Conservation (phyloP, 2,113 vertebrate species). For the Bagarius yarrelli region DNA sequence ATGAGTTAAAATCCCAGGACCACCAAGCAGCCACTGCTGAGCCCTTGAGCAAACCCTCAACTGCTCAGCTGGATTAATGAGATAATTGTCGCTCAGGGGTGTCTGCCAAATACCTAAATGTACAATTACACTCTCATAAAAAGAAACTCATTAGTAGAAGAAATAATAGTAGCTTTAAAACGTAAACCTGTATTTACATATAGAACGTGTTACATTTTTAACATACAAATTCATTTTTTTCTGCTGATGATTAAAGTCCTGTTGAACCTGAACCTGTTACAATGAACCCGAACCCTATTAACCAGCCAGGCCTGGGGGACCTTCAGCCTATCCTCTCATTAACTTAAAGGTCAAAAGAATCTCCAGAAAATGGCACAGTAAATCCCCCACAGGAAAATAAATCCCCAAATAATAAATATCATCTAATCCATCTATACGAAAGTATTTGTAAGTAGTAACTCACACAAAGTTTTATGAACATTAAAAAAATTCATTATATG, state of each 20-base stretch:
- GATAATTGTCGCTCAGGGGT: too few relatives aligned
- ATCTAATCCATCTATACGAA: background rate
- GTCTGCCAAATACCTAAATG: too few relatives aligned
- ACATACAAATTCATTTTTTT: background rate
- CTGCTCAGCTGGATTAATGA: too few relatives aligned
- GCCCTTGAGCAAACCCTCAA: too few relatives aligned
- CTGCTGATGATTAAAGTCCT: background rate
- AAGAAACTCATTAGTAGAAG: background rate
- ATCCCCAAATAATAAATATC: conserved; percentile 1
- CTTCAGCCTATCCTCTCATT: conserved; percentile 26
- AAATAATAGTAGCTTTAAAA: background rate
- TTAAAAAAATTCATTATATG: too few relatives aligned
- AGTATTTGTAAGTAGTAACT: too few relatives aligned
- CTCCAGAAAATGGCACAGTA: conserved; percentile 4
- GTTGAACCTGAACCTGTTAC: background rate
- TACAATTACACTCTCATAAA: background rate
- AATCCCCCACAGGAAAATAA: conserved; percentile 15
- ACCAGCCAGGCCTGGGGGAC: conserved; percentile 7
- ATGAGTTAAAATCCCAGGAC: too few relatives aligned
- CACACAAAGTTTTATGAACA: too few relatives aligned
- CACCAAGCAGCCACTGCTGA: too few relatives aligned
- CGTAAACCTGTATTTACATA: background rate
- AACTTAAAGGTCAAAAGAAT: conserved; percentile 39
- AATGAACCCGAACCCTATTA: background rate
- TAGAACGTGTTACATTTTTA: background rate